These are phyloP conservation scores for Zoroaster sp. DNA, from an alignment of 53 echinoderm and acorn worm genomes.

Conservation along the genomic window DNA sequence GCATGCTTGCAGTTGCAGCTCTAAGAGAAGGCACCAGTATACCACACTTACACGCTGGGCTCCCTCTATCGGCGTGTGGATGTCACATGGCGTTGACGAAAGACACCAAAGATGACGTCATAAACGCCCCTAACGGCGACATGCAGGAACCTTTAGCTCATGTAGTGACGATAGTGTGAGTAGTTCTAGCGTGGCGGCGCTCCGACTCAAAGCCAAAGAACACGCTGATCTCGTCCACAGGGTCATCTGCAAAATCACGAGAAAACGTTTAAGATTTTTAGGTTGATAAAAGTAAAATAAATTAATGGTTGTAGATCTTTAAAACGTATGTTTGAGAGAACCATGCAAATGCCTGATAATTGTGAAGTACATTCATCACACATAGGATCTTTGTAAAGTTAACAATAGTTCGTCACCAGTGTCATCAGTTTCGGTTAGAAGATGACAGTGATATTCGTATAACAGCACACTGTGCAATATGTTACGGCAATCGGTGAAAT, in stretches of 20 bases:
- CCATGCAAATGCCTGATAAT: no score
- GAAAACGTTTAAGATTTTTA: neutral
- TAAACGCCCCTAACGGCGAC: conserved; percentile 43
- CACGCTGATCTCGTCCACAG: conserved; percentile 60
- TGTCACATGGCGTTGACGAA: conserved; percentile 43
- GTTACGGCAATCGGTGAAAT: no score
- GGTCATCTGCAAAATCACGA: conserved; percentile 41
- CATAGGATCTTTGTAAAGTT: no score
- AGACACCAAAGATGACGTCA: conserved; percentile 57
- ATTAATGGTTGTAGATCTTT: neutral
- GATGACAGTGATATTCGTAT: no score
- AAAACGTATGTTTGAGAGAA: no score
- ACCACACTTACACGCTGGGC: conserved; percentile 34
- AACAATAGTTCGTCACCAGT: no score
- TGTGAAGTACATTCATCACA: no score
- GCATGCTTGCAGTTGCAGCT: conserved; percentile 50
- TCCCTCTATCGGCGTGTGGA: conserved; percentile 48
- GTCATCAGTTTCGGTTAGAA: no score
- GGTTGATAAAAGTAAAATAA: neutral
- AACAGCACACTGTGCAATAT: no score
- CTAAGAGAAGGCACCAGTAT: conserved; percentile 32
- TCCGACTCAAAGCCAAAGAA: conserved; percentile 78
- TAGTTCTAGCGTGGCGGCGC: conserved; percentile 72
- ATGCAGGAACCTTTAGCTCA: conserved; percentile 55
- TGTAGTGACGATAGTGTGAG: conserved; percentile 69